Conservation (phyloP, 2,888 invertebrate species). For the Fissipunctia ypsillon region DNA sequence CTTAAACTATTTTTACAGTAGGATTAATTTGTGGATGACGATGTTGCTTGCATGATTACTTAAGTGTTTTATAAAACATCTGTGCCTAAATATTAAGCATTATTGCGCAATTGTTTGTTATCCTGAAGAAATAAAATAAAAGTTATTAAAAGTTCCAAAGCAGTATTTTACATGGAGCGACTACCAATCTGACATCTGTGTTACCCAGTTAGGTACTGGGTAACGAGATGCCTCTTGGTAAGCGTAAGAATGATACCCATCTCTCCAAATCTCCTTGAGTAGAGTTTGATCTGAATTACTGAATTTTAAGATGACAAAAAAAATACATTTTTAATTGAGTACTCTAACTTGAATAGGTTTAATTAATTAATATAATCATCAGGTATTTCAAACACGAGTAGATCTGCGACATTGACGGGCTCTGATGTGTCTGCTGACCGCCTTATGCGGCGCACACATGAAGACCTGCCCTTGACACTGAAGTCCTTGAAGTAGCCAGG, state of each 20-base stretch:
- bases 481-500: slow-evolving; percentile 92
- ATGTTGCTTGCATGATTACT: too few species aligned
- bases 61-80: too few species aligned
- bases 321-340: background rate
- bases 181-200: background rate
- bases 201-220: background rate
- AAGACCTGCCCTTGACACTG: slow-evolving; percentile 91
- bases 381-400: slow-evolving; percentile 72
- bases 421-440: slow-evolving; percentile 70
- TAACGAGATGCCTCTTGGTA: background rate
- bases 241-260: background rate
- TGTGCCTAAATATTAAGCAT: too few species aligned
- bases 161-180: background rate
- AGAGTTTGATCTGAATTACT: background rate
- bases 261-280: background rate
- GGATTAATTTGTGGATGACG: too few species aligned
- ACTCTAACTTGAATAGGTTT: slow-evolving; percentile 9
- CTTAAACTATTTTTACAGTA: too few species aligned
- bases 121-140: too few species aligned
- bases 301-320: background rate
- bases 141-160: too few species aligned
- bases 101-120: too few species aligned
- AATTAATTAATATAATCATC: slow-evolving; percentile 50
- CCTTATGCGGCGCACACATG: slow-evolving; percentile 90
- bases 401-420: slow-evolving; percentile 61